Base-by-base conservation (phyloP, 2,113 vertebrate species). In the Nestor notabilis region DNA sequence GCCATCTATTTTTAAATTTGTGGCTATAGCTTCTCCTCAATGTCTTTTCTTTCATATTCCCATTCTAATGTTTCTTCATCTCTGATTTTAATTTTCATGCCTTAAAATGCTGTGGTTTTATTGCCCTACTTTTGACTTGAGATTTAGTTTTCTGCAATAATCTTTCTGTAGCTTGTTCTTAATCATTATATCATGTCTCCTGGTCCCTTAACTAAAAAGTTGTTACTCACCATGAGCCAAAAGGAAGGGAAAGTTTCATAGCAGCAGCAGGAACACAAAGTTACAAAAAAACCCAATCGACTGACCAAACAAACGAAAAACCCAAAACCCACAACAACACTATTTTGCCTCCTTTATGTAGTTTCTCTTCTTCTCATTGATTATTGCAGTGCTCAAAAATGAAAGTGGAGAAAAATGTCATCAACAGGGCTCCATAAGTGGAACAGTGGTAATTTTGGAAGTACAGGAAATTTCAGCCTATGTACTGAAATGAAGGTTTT, bases 281-380 rank as follows among this genome's bases (percentile, higher is more conserved):
- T 24, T 80, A 43, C 29, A 37, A 82, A 52, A 76, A 80, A 83
- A 55, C 31, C 39, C 39, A 39, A 39, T 39, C 24, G 27, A 61
- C 17, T 35, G 25, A 61, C 17, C 35, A 61, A 37, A 35, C 10
- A 27, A 76, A 23, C 27, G 29, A 19, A 33, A 44, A 37, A 31
- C 3, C 5, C 15, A 37, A 61, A 37, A 61, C 15, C 14, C 35
- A 61, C 14, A 61, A 61, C 35, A 96, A 7, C 63, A 80, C 20
- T 79, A 60, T 83, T 96, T 97, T 93, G 5, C 61, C 85, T 71
- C 17, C 17, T 95, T 92, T 93, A 28, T 61, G 41, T 44, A n/a
- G n/a, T 35, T 87, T 47, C 49, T 85, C 89, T 96, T 84, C 77
- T 49, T 12, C 11, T 50, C 70, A 58, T 65, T 89, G 80, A 82